Percentiles rank a stretch among this genome's conserved stretches.
phyloP scores from a whole-genome alignment of 2,797 vertebrate genomes.

The Dromococcyx pavoninus region DNA sequence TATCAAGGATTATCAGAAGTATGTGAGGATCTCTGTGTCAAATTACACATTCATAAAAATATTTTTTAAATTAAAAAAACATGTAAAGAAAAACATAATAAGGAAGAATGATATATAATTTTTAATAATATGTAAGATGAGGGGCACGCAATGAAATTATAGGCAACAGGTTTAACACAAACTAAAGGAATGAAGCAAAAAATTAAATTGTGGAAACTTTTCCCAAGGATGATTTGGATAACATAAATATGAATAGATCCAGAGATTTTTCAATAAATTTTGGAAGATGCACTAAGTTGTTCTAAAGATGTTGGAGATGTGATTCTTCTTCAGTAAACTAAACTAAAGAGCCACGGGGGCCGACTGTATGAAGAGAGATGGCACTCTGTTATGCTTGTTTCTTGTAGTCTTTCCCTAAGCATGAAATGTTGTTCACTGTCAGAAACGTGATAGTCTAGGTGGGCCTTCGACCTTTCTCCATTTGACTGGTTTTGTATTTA shows the following conservation, averaged over 20 bases:
- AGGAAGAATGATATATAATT: not conserved
- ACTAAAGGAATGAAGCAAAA: not conserved
- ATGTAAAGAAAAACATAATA: not conserved
- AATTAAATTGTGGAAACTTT: not conserved
- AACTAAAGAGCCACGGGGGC: not conserved
- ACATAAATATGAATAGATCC: not conserved
- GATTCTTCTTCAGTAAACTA: not conserved
- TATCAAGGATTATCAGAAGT: not conserved
- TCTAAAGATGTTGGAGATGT: not conserved
- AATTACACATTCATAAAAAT: not conserved
- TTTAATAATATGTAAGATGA: not conserved
- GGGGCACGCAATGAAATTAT: not conserved
- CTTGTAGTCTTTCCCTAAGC: not conserved
- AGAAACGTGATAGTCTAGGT: not conserved
- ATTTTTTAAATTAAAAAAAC: not conserved
- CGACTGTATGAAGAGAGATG: not conserved
- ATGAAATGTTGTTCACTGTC: not conserved
- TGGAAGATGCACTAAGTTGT: not conserved
- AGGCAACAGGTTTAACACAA: not conserved
- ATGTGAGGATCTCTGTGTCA: not conserved
- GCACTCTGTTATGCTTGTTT: not conserved
- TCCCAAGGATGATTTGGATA: not conserved
- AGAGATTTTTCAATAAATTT: not conserved
- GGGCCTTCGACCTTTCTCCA: not conserved
- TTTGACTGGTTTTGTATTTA: not conserved